Evolutionary conservation across 2,113 vertebrate genomes (phyloP), one percentile per base, ranked within the genome.

Genomic region (Cyphomyrus plagiostoma): DNA sequence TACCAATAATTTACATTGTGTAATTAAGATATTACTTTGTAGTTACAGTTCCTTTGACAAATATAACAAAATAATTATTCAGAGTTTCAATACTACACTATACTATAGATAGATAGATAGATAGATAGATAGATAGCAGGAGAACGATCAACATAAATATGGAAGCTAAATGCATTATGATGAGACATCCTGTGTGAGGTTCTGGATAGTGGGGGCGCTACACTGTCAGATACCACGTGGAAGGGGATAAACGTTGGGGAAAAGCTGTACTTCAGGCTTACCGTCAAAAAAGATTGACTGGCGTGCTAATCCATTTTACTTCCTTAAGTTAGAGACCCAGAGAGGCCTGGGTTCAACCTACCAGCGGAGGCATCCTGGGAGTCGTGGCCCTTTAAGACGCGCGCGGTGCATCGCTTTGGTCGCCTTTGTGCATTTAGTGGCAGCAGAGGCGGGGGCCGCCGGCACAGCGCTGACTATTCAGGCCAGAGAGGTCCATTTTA

Each of bases 401-500:
- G 50, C 52, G 89, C 83, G 45, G 45, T 86, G 35, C 84, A 92
- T 88, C 91, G 91, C 77, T 91, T 74, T 89, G 90, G 89, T 70
- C 74, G 89, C 90, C 92, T 93, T 93, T 93, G 92, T 92, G 90
- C 88, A 56, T 56, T 56, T 56, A 56, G 19, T 56, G 89, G 70
- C 89, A 85, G 35, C 83, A 39, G 53, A 85, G 45, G 53, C 19
- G 53, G 53, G 19, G 19, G 53, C 53, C 86, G 91, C 89, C 90
- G 92, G 92, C 92, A 74, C 83, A 70, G 87, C 58, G 42, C 58
- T 26, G 52, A 30, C 89, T 90, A 84, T 66, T 84, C 88, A 53
- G 90, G 90, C 87, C 90, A 91, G 77, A 70, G 88, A 89, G 86
- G 89, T 74, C 89, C 89, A 91, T 93, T 93, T 91, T 94, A 90